Percentiles rank a stretch among this genome's conserved stretches.
Evolutionary conservation across 1,140 invertebrate species (phyloP).

Genomic region (Dendroctonus ponderosae): DNA sequence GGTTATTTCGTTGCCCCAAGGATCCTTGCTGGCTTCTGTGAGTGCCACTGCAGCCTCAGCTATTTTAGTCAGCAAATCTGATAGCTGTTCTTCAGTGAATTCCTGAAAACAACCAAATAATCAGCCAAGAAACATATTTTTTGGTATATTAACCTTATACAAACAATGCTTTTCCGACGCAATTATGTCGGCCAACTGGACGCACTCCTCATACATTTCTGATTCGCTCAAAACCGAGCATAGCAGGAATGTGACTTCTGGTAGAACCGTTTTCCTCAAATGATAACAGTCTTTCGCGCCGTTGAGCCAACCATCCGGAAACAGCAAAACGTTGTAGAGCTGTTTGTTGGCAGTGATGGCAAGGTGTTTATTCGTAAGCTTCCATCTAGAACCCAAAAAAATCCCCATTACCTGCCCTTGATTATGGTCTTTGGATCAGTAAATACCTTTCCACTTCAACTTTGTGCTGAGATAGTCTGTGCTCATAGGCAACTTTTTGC

Average conservation of each 20-base stretch:
- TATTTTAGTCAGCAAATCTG: slow-evolving; percentile 74
- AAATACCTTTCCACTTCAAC: slow-evolving; percentile 65
- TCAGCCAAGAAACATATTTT: neutral
- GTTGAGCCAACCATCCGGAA: slow-evolving; percentile 85
- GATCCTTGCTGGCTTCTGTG: slow-evolving; percentile 71
- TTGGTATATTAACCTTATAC: slow-evolving; percentile 60
- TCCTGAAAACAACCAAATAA: slow-evolving; percentile 56
- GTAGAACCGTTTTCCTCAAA: slow-evolving; percentile 78
- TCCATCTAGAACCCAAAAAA: slow-evolving; percentile 59
- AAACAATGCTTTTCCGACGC: slow-evolving; percentile 74
- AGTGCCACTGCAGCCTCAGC: slow-evolving; percentile 73
- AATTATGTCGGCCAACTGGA: slow-evolving; percentile 77
- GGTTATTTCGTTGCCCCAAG: slow-evolving; percentile 59
- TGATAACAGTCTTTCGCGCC: slow-evolving; percentile 61
- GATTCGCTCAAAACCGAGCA: slow-evolving; percentile 76
- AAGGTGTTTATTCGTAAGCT: slow-evolving; percentile 55
- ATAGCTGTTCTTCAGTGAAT: slow-evolving; percentile 72
- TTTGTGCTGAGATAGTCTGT: slow-evolving; percentile 74
- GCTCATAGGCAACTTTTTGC: slow-evolving; percentile 85
- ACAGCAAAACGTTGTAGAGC: slow-evolving; percentile 85
- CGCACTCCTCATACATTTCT: slow-evolving; percentile 71
- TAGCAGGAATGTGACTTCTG: slow-evolving; percentile 77
- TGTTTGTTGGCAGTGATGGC: slow-evolving; percentile 64
- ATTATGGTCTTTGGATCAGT: neutral
- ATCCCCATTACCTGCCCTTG: neutral